Base-by-base conservation (phyloP, 2,888 invertebrate species). In the Heliconius aoede region DNA sequence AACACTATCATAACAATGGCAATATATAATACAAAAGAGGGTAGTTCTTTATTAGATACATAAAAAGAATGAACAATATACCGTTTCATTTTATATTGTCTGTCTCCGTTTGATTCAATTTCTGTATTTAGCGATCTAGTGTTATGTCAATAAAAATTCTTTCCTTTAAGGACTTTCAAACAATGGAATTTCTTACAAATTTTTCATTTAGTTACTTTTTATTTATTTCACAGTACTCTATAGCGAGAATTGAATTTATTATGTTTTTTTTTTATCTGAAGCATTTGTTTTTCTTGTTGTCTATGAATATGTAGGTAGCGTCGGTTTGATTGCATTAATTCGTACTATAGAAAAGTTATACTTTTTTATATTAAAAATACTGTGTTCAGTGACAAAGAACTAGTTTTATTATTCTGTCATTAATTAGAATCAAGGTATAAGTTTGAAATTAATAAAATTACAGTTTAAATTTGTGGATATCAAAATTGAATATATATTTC, bases 91-190 rank as follows among this genome's bases (percentile, higher is more conserved):
- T 69, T 69, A 69, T 69, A 55, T 69, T 69, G 36, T 65, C 24
- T 58, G n/a, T 55, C 55, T 30, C 55, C 30, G 9, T 69, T 69
- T 69, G 55, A 69, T 69, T 55, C 55, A 69, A 69, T 69, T 55
- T 69, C 55, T 55, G 51, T 69, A 55, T 69, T 69, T 69, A 69
- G 55, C 32, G 69, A 26, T 69, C 30, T 55, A 51, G 55, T 69
- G 55, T 30, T 55, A 55, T 69, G 55, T 69, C 69, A 69, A 69
- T 69, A 69, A 55, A 69, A 55, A 69, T 69, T 55, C 55, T 69
- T 69, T 51, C 13, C 55, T 69, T 15, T 28, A 51, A 69, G 55
- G 30, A 24, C 69, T 69, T 8, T 30, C n/a, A 24, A 32, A 58
- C 69, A 55, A 55, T 32, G 69, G 69, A 55, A 69, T 69, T 69